Percentiles rank a stretch among this genome's conserved stretches.
phyloP scores from a whole-genome alignment of 1,140 invertebrate genomes.

The Saccostrea glomerata region DNA sequence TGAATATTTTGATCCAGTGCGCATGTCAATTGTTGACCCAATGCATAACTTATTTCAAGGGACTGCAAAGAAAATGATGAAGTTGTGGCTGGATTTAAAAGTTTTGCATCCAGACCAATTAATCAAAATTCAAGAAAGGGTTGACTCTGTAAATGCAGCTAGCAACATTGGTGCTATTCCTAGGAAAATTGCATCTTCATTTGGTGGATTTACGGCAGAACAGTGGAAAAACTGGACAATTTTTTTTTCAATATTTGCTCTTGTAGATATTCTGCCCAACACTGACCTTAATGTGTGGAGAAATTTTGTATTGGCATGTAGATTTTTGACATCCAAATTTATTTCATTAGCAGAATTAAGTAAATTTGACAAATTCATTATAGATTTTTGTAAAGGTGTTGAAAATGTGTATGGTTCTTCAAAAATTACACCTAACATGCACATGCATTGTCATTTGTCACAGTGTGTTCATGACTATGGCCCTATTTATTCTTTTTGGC shows the following conservation, averaged over 20 bases:
- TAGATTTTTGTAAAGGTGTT: conserved; percentile 52
- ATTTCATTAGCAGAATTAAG: background rate
- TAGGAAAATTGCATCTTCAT: conserved; percentile 36
- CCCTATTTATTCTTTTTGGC: conserved; percentile 61
- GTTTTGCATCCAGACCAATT: conserved; percentile 36
- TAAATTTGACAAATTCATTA: background rate
- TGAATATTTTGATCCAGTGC: conserved; percentile 53
- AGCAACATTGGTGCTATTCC: conserved; percentile 31
- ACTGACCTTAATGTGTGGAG: conserved; percentile 46
- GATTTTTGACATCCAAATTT: background rate
- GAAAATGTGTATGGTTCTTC: conserved; percentile 36
- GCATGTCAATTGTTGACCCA: conserved; percentile 52
- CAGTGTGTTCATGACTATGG: conserved; percentile 57
- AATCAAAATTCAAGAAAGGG: conserved; percentile 19
- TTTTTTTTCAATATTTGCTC: conserved; percentile 53
- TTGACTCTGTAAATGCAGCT: conserved; percentile 34
- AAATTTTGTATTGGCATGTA: conserved; percentile 56
- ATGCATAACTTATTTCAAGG: conserved; percentile 51
- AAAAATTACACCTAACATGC: conserved; percentile 58
- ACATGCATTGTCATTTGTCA: conserved; percentile 56
- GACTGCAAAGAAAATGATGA: conserved; percentile 42
- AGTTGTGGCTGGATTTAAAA: conserved; percentile 1
- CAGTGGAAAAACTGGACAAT: conserved; percentile 30
- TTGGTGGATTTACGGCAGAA: conserved; percentile 46
- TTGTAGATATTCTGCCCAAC: conserved; percentile 45